Evolutionary conservation across 2,888 invertebrate genomes (phyloP).

Genomic region (Xanthia togata): DNA sequence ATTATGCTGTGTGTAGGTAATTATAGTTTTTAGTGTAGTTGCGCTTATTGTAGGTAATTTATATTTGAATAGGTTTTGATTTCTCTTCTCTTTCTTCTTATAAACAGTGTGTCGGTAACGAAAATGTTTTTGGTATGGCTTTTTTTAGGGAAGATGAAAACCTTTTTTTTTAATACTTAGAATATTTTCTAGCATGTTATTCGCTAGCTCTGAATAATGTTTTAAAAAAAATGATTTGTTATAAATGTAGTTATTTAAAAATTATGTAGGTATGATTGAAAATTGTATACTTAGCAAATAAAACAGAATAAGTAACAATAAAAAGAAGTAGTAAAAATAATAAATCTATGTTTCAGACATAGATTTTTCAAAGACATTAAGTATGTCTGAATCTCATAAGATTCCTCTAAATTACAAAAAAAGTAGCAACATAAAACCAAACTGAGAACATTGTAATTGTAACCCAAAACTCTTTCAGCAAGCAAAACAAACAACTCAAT

Average conservation of each 20-base stretch:
- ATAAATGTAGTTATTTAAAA: not conserved
- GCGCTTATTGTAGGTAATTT: not conserved
- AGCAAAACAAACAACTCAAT: conserved; percentile 13
- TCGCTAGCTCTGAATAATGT: not conserved
- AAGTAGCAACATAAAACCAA: not conserved
- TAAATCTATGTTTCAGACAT: too few species aligned
- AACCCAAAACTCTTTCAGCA: conserved; percentile 5
- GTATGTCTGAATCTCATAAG: not conserved
- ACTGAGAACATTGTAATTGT: not conserved
- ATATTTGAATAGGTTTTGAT: not conserved
- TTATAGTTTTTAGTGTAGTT: not conserved
- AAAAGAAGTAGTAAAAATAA: not conserved
- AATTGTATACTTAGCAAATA: not conserved
- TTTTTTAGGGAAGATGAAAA: not conserved
- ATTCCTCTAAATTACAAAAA: not conserved
- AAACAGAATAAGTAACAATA: not conserved
- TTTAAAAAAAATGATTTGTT: not conserved
- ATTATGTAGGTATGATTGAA: not conserved
- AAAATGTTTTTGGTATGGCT: not conserved
- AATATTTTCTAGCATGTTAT: not conserved
- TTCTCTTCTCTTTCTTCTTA: too few species aligned
- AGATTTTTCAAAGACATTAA: too few species aligned
- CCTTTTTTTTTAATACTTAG: not conserved
- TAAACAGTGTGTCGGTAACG: not conserved
- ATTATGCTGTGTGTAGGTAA: not conserved